Base-by-base conservation (phyloP, 2,113 vertebrate genomes). In the Prunella fulvescens region DNA sequence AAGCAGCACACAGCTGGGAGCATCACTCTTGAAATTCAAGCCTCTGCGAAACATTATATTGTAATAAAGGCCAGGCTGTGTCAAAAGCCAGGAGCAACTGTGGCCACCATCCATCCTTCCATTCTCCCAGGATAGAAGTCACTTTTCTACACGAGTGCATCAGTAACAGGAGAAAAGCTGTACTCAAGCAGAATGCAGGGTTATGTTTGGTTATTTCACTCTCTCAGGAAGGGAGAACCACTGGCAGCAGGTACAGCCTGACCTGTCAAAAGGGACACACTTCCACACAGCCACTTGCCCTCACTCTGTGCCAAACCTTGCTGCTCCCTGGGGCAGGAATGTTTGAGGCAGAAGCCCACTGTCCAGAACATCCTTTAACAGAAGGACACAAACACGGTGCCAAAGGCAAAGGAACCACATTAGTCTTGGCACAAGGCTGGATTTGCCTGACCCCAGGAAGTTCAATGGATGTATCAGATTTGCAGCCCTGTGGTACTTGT, bases 371-470 rank as follows among this genome's bases (percentile, higher is more conserved):
- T 57, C 73, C 53, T 53, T 67, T 61, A 89, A 23, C 69, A 87
- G 40, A 9, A 76, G 80, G 67, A 81, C 67, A 53, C 39, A 57
- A 87, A 79, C 17, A 6, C 5, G 3, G 61, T 39, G 79, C 84
- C 65, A 61, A 85, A 92, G 39, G 79, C 77, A 89, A 44, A 81
- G 84, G 65, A 71, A 78, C 42, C n/a, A 24, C 73, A n/a, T 65
- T 12, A 65, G 78, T 45, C 53, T 80, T 92, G 86, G 79, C 93
- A 93, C 66, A 42, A 23, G 64, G 29, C 54, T 45, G 74, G 77
- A 79, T 95, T 57, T 81, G 94, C 56, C 74, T 86, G 92, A 95
- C 72, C 83, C 71, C 82, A 85, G 74, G 62, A 88, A 91, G 89
- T 88, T 80, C 89, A 77, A 7, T 79, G 48, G 83, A 83, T 66